Evolutionary conservation across 1,140 invertebrate species (phyloP), one percentile per base, ranked within the genome.

Genomic region (Tetragonula clypearis): DNA sequence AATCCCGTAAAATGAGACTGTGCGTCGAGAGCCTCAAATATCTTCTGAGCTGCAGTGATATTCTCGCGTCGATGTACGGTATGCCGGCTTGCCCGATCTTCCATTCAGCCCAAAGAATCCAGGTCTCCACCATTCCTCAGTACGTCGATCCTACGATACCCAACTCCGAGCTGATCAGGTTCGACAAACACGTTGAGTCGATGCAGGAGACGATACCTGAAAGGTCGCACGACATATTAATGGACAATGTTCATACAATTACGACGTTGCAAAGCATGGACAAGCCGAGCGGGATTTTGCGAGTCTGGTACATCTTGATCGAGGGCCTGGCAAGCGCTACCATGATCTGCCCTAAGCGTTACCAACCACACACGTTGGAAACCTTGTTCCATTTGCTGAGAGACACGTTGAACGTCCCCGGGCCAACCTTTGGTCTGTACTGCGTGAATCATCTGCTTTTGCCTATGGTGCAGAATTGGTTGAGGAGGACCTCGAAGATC

Each of bases 11-110:
- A 14, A 94, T 93, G 86, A 89, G 88, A 19, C 87, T 99, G 84
- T 98, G 98, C 89, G 96, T 98, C 68, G 98, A 98, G 90, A 98
- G 98, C 11, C 93, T 99, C 4, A 97, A 97, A 86, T 98, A 98
- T 90, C 95, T 99, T 23, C 96, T 98, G 89, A 97, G 96, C 87
- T 99, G 98, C 92, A 97, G 97, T 86, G 96, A 97, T 83, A 99
- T 99, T 84, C 94, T 99, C 55, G 97, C 97, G 2, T 98, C 98
- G 88, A 99, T 99, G 98, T 98, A 98, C 93, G 97, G 97, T 91
- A 99, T 99, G 98, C 98, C 98, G 26, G 98, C 98, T 86, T 99
- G 98, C 93, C 98, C 98, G 1, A 97, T 98, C 73, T 99, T 99
- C 92, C 98, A 98, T 93, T 97, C 98, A 19, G 97, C 98, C 1